These are phyloP conservation scores for Orthosia gothica DNA, from an alignment of 2,888 invertebrate species.

Conservation along the genomic window DNA sequence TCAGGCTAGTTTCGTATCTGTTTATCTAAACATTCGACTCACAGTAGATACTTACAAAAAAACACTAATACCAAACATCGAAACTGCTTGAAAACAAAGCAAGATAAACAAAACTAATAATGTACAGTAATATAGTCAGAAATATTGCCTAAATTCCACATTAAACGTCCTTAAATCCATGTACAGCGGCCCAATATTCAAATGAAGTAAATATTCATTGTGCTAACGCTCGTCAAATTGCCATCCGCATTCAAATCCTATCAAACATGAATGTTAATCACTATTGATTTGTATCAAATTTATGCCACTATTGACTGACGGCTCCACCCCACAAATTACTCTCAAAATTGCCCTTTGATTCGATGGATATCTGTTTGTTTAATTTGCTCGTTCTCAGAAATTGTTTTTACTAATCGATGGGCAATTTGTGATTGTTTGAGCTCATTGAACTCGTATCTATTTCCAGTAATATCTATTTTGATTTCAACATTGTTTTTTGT, in stretches of 20 bases:
- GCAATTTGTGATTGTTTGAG: constrained; percentile 3
- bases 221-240: constrained; percentile 52
- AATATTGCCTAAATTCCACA: background rate
- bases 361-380: constrained; percentile 5
- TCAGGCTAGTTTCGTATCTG: too few species aligned
- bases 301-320: constrained; percentile 39
- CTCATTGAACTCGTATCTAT: background rate
- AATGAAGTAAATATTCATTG: constrained; percentile 51
- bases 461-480: background rate
- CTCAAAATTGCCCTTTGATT: constrained; percentile 36
- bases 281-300: constrained; percentile 57
- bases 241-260: constrained; percentile 60
- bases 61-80: too few species aligned
- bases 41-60: too few species aligned
- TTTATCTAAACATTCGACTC: too few species aligned
- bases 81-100: too few species aligned
- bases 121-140: too few species aligned
- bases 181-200: constrained; percentile 44
- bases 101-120: too few species aligned
- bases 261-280: constrained; percentile 65
- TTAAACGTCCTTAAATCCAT: constrained; percentile 11
- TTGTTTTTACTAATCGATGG: constrained; percentile 18
- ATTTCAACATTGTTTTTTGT: background rate
- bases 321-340: constrained; percentile 10
- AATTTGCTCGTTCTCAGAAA: constrained; percentile 9